Conservation (phyloP, 2,888 invertebrate genomes). For the Eupithecia inturbata region DNA sequence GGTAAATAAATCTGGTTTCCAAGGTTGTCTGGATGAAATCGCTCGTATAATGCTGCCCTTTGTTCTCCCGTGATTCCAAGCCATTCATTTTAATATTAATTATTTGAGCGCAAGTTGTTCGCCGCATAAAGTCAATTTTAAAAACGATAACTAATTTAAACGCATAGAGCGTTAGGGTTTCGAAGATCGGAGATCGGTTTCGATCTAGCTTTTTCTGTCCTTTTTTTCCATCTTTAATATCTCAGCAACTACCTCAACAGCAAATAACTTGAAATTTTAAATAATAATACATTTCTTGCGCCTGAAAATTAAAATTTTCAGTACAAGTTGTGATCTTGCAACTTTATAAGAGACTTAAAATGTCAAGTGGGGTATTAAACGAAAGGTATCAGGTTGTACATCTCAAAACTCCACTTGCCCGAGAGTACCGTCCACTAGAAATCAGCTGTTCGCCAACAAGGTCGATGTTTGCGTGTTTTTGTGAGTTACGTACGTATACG, state of each 20-base stretch:
- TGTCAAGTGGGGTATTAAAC: too few relatives aligned
- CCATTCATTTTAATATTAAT: neutral
- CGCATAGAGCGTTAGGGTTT: too few relatives aligned
- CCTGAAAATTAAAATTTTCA: too few relatives aligned
- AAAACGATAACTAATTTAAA: neutral
- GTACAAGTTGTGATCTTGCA: too few relatives aligned
- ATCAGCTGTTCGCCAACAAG: conserved; percentile 61
- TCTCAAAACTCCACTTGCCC: conserved; percentile 33
- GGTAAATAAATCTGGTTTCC: neutral
- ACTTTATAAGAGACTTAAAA: too few relatives aligned
- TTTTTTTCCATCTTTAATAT: too few relatives aligned
- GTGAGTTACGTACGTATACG: conserved; percentile 39
- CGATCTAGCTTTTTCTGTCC: too few relatives aligned
- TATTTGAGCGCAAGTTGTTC: neutral
- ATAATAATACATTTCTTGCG: too few relatives aligned
- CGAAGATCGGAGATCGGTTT: too few relatives aligned
- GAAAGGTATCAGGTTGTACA: too few relatives aligned
- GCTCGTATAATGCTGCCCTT: neutral
- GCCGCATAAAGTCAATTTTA: neutral
- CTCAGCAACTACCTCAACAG: too few relatives aligned
- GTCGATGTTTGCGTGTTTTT: conserved; percentile 56
- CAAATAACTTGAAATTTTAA: too few relatives aligned
- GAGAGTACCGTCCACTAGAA: conserved; percentile 55
- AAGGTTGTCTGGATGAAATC: neutral
- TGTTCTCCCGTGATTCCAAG: neutral